These are phyloP conservation scores for Sebastes wilsoni DNA, from an alignment of 2,797 vertebrate species.

Conservation along the genomic window DNA sequence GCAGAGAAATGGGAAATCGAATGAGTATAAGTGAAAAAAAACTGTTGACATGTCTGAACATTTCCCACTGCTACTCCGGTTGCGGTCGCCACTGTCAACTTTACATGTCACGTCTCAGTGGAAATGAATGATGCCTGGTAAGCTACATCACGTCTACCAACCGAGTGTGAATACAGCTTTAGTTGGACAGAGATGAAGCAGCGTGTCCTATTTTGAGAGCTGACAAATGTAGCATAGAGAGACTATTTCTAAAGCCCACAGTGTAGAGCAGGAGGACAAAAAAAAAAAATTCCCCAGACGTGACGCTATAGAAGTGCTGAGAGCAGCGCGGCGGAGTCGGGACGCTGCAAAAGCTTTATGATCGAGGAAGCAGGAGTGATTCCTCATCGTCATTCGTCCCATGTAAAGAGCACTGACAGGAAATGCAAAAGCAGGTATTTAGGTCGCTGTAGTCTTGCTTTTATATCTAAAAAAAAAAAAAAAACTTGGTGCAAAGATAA, in stretches of 20 bases:
- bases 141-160: background rate
- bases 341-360: conserved; percentile 10
- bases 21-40: background rate
- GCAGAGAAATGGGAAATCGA: background rate
- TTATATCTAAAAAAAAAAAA: background rate
- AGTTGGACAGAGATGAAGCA: conserved; percentile 39
- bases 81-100: conserved; percentile 3
- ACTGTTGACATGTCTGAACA: background rate
- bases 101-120: background rate
- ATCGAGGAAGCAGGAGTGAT: conserved; percentile 1
- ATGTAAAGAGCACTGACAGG: conserved; percentile 38
- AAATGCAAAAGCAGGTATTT: conserved; percentile 50
- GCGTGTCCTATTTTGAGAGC: conserved; percentile 53
- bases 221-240: conserved; percentile 51
- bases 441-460: background rate
- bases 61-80: background rate
- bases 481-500: background rate
- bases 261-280: conserved; percentile 23
- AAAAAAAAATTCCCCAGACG: conserved; percentile 37
- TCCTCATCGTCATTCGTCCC: background rate
- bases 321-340: conserved; percentile 10
- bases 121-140: conserved; percentile 9
- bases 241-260: conserved; percentile 43
- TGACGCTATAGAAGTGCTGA: conserved; percentile 37
- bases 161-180: conserved; percentile 20